These are phyloP conservation scores for Aphelenchoides besseyi DNA, from an alignment of 1,140 invertebrate genomes.

Conservation along the genomic window DNA sequence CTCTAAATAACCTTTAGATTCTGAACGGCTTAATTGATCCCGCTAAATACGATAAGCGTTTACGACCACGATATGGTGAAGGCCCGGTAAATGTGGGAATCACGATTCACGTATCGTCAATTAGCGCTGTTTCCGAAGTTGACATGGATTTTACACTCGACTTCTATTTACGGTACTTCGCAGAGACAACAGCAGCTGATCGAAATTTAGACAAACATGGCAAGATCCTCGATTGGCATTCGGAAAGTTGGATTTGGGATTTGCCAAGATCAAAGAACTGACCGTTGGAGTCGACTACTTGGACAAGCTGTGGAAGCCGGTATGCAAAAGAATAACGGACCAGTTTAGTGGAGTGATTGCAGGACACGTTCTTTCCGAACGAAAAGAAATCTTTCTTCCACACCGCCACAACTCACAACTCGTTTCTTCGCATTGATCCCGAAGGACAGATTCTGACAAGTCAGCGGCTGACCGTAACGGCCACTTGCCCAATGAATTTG, in stretches of 20 bases:
- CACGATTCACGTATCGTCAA: slow-evolving; percentile 57
- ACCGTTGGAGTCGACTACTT: slow-evolving; percentile 81
- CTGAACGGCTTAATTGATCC: slow-evolving; percentile 47
- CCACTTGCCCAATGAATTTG: slow-evolving; percentile 92
- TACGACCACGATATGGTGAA: slow-evolving; percentile 95
- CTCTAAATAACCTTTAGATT: slow-evolving; percentile 22
- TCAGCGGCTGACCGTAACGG: slow-evolving; percentile 83
- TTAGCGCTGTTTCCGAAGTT: slow-evolving; percentile 58
- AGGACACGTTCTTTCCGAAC: slow-evolving; percentile 73
- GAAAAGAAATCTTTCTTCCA: slow-evolving; percentile 98
- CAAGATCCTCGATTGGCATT: slow-evolving; percentile 87
- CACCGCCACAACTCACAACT: slow-evolving; percentile 82
- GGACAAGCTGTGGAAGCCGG: slow-evolving; percentile 95
- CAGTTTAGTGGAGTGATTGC: neutral
- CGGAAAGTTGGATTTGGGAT: slow-evolving; percentile 74
- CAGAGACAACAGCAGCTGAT: no score
- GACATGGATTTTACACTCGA: slow-evolving; percentile 85
- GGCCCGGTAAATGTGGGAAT: slow-evolving; percentile 62
- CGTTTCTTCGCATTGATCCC: slow-evolving; percentile 67
- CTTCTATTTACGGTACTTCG: slow-evolving; percentile 77
- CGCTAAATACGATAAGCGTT: slow-evolving; percentile 83
- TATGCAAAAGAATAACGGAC: slow-evolving; percentile 34
- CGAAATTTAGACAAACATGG: slow-evolving; percentile 93
- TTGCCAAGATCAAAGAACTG: slow-evolving; percentile 70
- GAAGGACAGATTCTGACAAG: slow-evolving; percentile 61